Evolutionary conservation across 2,797 vertebrate genomes (phyloP).

Genomic region (Lagorchestes hirsutus): DNA sequence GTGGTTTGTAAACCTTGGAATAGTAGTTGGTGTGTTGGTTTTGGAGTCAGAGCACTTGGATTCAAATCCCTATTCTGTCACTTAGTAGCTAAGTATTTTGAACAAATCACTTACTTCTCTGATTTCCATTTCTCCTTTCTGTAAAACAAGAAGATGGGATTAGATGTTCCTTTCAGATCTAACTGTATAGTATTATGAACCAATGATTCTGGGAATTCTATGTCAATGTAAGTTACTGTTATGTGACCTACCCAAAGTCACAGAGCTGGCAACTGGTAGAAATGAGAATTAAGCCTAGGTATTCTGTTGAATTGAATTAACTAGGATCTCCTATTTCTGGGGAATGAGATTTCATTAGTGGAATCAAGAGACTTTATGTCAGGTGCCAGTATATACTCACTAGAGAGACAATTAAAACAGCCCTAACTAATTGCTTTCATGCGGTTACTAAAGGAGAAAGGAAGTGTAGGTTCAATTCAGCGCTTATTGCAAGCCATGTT

Average conservation of each 20-base stretch:
- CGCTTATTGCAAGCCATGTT: slow-evolving; percentile 7
- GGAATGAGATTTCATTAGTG: background rate
- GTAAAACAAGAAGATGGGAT: background rate
- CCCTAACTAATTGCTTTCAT: background rate
- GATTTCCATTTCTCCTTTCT: background rate
- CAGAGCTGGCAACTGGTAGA: background rate
- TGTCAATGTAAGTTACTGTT: background rate
- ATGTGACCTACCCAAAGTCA: background rate
- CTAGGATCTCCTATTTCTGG: slow-evolving; percentile 3
- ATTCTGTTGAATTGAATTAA: background rate
- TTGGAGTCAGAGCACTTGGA: background rate
- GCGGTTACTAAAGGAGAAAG: background rate
- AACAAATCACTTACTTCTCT: background rate
- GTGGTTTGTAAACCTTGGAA: background rate
- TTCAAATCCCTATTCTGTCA: background rate
- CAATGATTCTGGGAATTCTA: background rate
- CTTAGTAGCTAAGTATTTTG: background rate
- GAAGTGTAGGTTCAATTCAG: slow-evolving; percentile 9
- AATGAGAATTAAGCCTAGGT: background rate
- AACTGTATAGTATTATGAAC: background rate
- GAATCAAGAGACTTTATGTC: slow-evolving; percentile 13
- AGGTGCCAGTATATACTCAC: background rate
- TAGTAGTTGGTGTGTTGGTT: background rate
- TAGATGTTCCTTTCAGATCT: background rate
- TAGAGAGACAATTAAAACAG: slow-evolving; percentile 10